phyloP scores from a whole-genome alignment of 2,113 vertebrate genomes.

The Brachionichthys hirsutus region DNA sequence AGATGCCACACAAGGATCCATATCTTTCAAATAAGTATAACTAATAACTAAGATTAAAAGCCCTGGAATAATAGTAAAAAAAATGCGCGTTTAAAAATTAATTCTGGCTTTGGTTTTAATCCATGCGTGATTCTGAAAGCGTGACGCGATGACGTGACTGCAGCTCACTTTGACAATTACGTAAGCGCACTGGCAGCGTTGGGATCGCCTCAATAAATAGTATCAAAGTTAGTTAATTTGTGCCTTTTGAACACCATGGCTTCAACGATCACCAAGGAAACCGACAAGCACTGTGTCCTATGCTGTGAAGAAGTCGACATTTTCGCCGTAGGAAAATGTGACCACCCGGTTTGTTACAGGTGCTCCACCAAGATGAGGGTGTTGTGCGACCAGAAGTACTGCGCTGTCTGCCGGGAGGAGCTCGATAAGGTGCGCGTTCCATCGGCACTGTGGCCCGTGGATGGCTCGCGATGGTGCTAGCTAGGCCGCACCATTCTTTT shows the following conservation, averaged over 20 bases:
- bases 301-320: conserved; percentile 94
- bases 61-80: no score
- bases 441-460: conserved; percentile 41
- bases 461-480: conserved; percentile 5
- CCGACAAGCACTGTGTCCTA: conserved; percentile 84
- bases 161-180: conserved; percentile 51
- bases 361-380: conserved; percentile 98
- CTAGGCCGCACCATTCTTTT: conserved; percentile 39
- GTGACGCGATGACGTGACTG: no score
- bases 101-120: no score
- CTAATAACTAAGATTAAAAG: no score
- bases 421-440: conserved; percentile 86
- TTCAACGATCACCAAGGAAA: conserved; percentile 59
- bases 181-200: conserved; percentile 40
- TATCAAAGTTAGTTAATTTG: neutral
- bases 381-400: conserved; percentile 95
- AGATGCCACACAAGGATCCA: no score
- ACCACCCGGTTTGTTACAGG: conserved; percentile 95
- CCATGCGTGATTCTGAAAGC: no score
- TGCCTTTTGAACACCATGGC: conserved; percentile 62
- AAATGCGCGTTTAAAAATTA: no score
- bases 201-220: conserved; percentile 11
- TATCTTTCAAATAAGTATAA: no score
- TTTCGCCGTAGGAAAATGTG: conserved; percentile 92
- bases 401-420: conserved; percentile 96